These are phyloP conservation scores for Gymnoscelis rufifasciata DNA, from an alignment of 2,888 invertebrate species.

Conservation along the genomic window DNA sequence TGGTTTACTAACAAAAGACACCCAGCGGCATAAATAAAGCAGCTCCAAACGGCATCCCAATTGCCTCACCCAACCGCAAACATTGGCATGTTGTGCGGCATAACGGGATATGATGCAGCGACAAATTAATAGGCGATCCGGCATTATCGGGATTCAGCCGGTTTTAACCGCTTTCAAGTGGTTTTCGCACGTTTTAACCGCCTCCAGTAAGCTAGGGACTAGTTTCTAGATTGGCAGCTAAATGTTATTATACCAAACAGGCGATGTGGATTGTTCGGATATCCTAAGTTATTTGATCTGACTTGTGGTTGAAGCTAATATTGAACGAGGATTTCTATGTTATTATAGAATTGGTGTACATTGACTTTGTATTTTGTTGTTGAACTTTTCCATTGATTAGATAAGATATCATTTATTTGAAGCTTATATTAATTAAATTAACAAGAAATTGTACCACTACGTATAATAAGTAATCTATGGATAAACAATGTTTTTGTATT, in stretches of 20 bases:
- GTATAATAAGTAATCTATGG: too few relatives aligned
- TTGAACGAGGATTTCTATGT: too few relatives aligned
- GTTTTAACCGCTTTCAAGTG: slow-evolving; percentile 19
- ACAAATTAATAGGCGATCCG: slow-evolving; percentile 37
- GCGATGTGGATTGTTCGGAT: background rate
- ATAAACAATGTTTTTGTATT: too few relatives aligned
- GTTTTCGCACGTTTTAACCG: slow-evolving; percentile 23
- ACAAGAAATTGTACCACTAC: too few relatives aligned
- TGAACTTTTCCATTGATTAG: too few relatives aligned
- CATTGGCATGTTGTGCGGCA: slow-evolving; percentile 21
- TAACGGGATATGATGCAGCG: slow-evolving; percentile 31
- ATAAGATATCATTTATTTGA: too few relatives aligned
- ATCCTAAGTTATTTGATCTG: background rate
- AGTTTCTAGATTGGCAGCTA: slow-evolving; percentile 8
- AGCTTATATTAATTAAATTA: too few relatives aligned
- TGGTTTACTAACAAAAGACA: background rate
- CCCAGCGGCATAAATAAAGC: background rate
- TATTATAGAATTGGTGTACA: too few relatives aligned
- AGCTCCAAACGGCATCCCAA: background rate
- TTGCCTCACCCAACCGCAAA: slow-evolving; percentile 7
- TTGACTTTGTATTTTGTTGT: too few relatives aligned
- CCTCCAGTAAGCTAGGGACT: slow-evolving; percentile 13
- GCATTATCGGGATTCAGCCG: slow-evolving; percentile 35
- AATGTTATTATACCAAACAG: background rate
- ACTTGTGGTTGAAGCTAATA: too few relatives aligned